Conservation (phyloP, 2,797 vertebrate genomes). For the Glyptemys insculpta region DNA sequence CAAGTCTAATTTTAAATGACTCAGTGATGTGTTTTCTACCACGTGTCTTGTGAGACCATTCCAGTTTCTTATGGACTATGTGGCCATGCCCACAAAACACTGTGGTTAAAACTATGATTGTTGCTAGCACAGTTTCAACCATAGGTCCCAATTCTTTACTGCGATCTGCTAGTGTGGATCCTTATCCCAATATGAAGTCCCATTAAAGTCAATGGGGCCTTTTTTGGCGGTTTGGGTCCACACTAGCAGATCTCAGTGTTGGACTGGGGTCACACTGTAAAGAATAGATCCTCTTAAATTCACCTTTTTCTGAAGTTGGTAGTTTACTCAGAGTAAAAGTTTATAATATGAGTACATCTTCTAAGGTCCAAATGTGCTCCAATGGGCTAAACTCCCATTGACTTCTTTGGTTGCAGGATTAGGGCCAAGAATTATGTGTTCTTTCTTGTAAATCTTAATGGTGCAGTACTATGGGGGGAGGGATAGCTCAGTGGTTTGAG, state of each 20-base stretch:
- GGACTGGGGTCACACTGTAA: too few species aligned
- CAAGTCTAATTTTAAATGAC: neutral
- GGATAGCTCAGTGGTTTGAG: too few species aligned
- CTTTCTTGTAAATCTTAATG: neutral
- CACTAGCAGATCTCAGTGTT: too few species aligned
- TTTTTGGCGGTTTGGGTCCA: too few species aligned
- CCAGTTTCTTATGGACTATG: neutral
- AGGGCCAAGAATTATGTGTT: neutral
- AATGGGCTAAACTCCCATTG: neutral
- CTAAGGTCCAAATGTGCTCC: constrained; percentile 42
- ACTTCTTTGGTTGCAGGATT: neutral
- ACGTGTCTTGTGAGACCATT: neutral
- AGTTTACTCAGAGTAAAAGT: constrained; percentile 18
- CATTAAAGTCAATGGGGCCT: too few species aligned
- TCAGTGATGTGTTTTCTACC: fast-evolving
- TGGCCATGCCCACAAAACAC: fast-evolving
- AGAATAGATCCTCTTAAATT: too few species aligned
- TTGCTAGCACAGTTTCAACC: too few species aligned
- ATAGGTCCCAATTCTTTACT: too few species aligned
- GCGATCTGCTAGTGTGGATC: too few species aligned
- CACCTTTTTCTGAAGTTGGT: constrained; percentile 4
- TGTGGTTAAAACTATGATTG: neutral
- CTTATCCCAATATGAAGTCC: too few species aligned
- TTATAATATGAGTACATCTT: neutral
- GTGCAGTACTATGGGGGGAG: neutral